Base-by-base conservation (phyloP, 2,888 invertebrate genomes). In the Xanthia togata region DNA sequence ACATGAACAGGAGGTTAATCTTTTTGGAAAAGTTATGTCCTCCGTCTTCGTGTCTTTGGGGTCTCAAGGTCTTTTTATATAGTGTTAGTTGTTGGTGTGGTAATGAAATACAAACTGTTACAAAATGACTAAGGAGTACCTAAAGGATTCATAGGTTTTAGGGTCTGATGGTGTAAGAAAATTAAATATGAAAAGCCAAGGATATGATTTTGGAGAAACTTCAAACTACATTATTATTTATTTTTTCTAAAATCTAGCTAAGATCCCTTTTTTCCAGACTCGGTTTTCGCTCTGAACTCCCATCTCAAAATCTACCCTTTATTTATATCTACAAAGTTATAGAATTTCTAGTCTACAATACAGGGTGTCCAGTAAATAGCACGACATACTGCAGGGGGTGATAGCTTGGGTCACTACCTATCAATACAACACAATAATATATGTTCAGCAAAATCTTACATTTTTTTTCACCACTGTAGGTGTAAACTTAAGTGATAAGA, bases 1-100 rank as follows among this genome's bases (percentile, higher is more conserved):
- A 74, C 84, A 76, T 74, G 70, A 76, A 26, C 38, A 59, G 74
- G 76, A 73, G 71, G 84, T 84, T 81, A 78, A 76, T 70, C n/a
- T 74, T 63, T 76, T 38, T n/a, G 26, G 38, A 41, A 71, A 77
- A 77, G 47, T 26, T 31, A 64, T 70, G 6, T 55, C 38, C 23
- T 59, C 50, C 1, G n/a, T 9, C 41, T 50, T 44, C 20, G 11
- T 11, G 35, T 35, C 23, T 57, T 59, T 57, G 50, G 4, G 20
- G 31, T 2, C 57, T 59, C 23, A 44, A 72, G 35, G 65, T 38
- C n/a, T n/a, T 71, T 44, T 64, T 9, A 14, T 4, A 17, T 31
- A 9, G 20, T 55, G 17, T 57, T 60, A 2, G 20, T 63, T 68
- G 47, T 71, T 38, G n/a, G 6, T 9, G 0, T 6, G n/a, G 35